Conservation (phyloP, 2,797 vertebrate species). For the Nyctibius grandis region DNA sequence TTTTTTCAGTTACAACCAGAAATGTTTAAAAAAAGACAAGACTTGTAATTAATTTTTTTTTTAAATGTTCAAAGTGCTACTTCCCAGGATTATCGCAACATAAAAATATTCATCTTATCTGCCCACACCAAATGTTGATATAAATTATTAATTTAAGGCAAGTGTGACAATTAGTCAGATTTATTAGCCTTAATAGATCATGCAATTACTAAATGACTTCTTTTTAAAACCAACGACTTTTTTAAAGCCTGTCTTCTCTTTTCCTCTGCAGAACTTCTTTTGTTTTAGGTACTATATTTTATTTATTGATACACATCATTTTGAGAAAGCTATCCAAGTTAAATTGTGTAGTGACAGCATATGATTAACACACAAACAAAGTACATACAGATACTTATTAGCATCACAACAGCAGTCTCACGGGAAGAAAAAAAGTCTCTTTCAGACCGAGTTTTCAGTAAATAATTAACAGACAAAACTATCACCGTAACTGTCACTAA, state of each 20-base stretch:
- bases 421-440: background rate
- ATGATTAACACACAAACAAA: conserved; percentile 17
- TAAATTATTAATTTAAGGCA: conserved; percentile 61
- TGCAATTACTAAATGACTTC: conserved; percentile 18
- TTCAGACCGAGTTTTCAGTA: background rate
- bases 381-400: background rate
- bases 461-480: conserved; percentile 9
- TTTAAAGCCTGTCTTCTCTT: background rate
- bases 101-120: conserved; percentile 53
- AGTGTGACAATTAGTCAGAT: conserved; percentile 58
- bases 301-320: conserved; percentile 12
- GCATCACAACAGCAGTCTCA: background rate
- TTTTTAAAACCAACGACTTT: conserved; percentile 14
- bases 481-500: background rate
- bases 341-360: background rate
- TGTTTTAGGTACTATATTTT: background rate
- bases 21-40: conserved; percentile 6
- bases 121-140: conserved; percentile 42
- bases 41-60: conserved; percentile 5
- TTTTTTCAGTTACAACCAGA: background rate
- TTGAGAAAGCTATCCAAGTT: background rate
- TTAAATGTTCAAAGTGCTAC: background rate
- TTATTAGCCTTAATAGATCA: conserved; percentile 48
- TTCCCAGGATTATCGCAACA: background rate
- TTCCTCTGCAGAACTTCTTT: background rate